Conservation (phyloP, 2,888 invertebrate genomes). For the Eilema caniola region DNA sequence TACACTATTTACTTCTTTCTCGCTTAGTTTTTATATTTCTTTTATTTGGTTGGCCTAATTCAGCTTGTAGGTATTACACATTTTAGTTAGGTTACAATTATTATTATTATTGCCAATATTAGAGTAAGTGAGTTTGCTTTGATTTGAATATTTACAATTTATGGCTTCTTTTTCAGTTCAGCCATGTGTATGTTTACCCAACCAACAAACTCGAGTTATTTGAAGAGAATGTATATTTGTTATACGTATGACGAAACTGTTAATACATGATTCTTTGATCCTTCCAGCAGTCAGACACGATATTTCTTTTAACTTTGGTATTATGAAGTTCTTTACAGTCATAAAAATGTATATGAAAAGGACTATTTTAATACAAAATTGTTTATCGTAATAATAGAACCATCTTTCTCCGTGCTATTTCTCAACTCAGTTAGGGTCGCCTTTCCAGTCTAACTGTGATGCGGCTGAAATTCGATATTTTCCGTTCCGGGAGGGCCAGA, state of each 20-base stretch:
- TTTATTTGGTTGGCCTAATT: background rate
- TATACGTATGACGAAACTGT: background rate
- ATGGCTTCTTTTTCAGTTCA: background rate
- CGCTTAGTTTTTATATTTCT: background rate
- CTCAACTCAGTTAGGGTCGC: no score
- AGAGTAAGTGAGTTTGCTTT: background rate
- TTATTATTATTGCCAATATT: no score
- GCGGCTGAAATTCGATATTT: no score
- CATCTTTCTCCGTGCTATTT: no score
- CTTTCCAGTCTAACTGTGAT: no score
- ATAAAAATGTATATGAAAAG: background rate
- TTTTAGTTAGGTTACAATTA: no score
- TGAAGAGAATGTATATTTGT: background rate
- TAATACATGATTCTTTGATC: background rate
- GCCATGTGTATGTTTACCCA: background rate
- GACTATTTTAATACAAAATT: background rate
- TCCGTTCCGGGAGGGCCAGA: no score
- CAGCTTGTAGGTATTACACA: no score
- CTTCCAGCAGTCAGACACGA: background rate
- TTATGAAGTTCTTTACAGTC: background rate
- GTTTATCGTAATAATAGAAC: background rate
- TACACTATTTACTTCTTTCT: constrained; percentile 1
- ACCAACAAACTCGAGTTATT: background rate
- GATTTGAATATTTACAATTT: background rate
- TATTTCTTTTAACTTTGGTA: background rate